Evolutionary conservation across 2,113 vertebrate genomes (phyloP).

Genomic region (Ancistrus triradiatus): DNA sequence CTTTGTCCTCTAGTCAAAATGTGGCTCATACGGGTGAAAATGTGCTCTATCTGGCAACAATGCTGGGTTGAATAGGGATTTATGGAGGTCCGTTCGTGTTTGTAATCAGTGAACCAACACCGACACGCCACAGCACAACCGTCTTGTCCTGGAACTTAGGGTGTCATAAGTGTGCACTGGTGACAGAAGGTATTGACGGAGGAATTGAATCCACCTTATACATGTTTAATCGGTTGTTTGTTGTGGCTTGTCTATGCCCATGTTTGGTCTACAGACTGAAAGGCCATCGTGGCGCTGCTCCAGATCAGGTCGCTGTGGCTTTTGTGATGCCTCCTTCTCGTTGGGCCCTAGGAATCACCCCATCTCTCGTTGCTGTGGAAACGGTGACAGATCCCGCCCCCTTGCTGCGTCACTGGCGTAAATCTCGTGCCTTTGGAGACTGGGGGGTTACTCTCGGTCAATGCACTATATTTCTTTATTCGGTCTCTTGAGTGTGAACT

Average conservation of each 20-base stretch:
- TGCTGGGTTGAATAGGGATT: no score
- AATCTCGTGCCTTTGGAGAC: conserved; percentile 51
- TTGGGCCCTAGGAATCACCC: conserved; percentile 64
- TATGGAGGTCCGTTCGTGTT: no score
- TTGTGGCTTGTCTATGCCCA: neutral
- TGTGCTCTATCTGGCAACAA: no score
- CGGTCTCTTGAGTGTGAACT: no score
- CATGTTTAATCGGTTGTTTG: neutral
- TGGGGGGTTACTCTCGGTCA: conserved; percentile 65
- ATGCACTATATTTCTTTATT: conserved; percentile 13
- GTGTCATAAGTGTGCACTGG: no score
- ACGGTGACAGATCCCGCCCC: conserved; percentile 58
- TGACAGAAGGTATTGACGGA: no score
- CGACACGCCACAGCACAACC: no score
- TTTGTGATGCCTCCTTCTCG: conserved; percentile 64
- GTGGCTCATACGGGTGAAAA: no score
- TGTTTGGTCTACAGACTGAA: conserved; percentile 47
- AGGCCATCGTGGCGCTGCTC: conserved; percentile 53
- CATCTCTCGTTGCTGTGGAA: conserved; percentile 67
- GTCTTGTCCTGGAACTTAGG: no score
- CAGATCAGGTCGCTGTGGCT: conserved; percentile 65
- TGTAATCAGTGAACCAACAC: no score
- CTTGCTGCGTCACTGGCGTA: conserved; percentile 60
- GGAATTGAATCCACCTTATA: no score
- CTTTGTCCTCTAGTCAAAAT: no score